Base-by-base conservation (phyloP, 30 jellyfish, hydroid and myxozoan species). In the Chironex yamaguchii region DNA sequence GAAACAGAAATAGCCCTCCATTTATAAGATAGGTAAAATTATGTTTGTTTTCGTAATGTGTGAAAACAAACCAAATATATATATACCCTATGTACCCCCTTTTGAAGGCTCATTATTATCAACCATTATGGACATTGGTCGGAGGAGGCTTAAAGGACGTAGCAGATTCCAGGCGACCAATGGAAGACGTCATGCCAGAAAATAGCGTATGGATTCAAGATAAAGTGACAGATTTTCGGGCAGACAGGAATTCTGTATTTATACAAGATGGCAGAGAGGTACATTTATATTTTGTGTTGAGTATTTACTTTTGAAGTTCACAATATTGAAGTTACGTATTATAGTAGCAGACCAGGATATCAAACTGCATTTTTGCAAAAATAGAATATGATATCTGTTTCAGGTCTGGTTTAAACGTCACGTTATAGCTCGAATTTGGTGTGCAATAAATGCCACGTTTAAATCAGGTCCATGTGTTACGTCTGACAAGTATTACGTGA, bases 111-210 rank as follows among this genome's bases (percentile, higher is more conserved):
- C 99, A 94, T 79, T 88, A 77, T 33, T 94, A 94, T 63, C 99
- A 94, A 49, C 99, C 99, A 0, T 64, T 89, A 78, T 94, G 97
- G 97, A 94, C 99, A 20, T 53, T 94, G 52, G 99, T 94, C 34
- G 99, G 99, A 32, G 99, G 96, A 29, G 99, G 99, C 3, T 36
- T 85, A 4, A 94, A 94, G 52, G 89, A 89, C 65, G 91, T 79
- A 6, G 75, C 54, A 4, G 88, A 90, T 6, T 76, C 99, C 21
- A 28, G 66, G 20, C 67, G 89, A 34, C 96, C 97, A 21, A 94
- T 83, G 95, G 88, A 84, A 29, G 52, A 89, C 1, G 96, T 94
- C 42, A 89, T 94, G 90, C 99, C 99, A 28, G 52, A 65, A 20
- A 72, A 94, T 12, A 70, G 96, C 6, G 34, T 34, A 3, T 94